These are phyloP conservation scores for Oopsacas minuta DNA, from an alignment of 37 sponge, comb jelly and placozoan genomes.

Conservation along the genomic window DNA sequence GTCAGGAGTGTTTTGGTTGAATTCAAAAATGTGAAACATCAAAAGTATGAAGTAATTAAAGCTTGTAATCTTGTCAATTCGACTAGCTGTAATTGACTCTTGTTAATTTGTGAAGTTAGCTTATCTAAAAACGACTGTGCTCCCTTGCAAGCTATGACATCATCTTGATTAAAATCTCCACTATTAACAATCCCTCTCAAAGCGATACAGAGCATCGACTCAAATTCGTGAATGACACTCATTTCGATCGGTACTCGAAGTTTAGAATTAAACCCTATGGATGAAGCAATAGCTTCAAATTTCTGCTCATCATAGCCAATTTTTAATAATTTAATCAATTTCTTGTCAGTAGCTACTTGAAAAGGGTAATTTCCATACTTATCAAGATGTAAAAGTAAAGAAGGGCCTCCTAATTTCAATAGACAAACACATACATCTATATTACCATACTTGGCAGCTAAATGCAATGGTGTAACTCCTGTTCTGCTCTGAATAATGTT, in stretches of 20 bases:
- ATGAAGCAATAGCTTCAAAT: neutral
- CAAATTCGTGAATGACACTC: neutral
- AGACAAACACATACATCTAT: neutral
- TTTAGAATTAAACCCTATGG: neutral
- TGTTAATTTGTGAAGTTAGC: neutral
- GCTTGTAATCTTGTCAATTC: neutral
- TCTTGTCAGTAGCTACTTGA: neutral
- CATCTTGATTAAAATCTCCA: neutral
- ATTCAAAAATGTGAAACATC: neutral
- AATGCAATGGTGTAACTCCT: neutral
- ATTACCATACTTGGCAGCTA: neutral
- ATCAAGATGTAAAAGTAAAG: neutral
- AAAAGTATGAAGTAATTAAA: neutral
- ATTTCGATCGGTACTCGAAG: neutral
- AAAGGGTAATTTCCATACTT: neutral
- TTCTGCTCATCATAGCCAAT: neutral
- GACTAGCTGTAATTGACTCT: neutral
- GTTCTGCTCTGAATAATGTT: neutral
- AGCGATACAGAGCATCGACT: neutral
- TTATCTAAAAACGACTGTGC: neutral
- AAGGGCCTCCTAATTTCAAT: neutral
- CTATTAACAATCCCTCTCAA: neutral
- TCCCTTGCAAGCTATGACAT: neutral
- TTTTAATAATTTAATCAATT: neutral
- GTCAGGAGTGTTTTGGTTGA: too few relatives aligned